These are phyloP conservation scores for Trachelus iudaicus DNA, from an alignment of 2,888 invertebrate species.

Conservation along the genomic window DNA sequence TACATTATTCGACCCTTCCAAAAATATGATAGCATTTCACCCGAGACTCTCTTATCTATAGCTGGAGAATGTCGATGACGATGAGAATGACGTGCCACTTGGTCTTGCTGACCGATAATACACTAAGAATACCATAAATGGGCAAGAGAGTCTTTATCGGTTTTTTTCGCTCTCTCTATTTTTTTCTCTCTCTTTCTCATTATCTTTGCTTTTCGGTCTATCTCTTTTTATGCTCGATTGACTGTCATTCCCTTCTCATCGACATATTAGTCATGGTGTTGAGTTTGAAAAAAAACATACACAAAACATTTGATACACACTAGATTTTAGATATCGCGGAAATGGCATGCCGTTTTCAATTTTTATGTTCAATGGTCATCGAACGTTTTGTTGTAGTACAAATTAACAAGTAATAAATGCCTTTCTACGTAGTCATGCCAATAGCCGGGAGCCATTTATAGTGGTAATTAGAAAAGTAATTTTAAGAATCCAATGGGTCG, in stretches of 20 bases:
- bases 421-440: background rate
- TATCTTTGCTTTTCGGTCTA: background rate
- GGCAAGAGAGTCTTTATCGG: background rate
- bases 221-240: background rate
- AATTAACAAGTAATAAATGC: background rate
- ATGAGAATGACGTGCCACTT: background rate
- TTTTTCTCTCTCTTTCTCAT: background rate
- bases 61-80: background rate
- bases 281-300: background rate
- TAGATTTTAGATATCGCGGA: background rate
- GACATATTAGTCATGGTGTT: background rate
- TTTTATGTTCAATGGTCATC: background rate
- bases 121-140: slow-evolving; percentile 1
- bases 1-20: background rate
- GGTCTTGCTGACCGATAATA: background rate
- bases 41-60: background rate
- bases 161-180: background rate
- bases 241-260: background rate
- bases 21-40: background rate
- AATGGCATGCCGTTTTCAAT: background rate
- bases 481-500: background rate
- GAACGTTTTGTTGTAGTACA: background rate
- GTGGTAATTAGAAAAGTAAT: background rate
- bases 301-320: background rate
- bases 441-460: background rate